A percentile compares a stretch with the other conserved stretches of the same genome.
Conservation (phyloP, 2,113 vertebrate genomes). For the Parus major region DNA sequence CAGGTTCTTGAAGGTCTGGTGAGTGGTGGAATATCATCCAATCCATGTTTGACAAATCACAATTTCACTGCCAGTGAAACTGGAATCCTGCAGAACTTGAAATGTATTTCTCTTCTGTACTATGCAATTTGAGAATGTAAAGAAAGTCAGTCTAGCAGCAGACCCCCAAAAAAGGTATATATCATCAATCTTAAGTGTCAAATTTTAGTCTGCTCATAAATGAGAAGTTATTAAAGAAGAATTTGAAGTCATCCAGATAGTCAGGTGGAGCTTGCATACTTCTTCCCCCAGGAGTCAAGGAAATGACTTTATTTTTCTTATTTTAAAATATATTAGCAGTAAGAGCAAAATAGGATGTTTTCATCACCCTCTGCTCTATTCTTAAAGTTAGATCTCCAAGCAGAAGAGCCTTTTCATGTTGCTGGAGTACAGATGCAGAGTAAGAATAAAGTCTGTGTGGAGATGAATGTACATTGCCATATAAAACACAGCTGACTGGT, state of each 20-base stretch:
- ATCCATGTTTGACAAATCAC: background rate
- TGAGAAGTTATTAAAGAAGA: background rate
- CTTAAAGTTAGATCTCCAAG: background rate
- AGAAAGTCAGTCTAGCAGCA: background rate
- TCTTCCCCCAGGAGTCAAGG: background rate
- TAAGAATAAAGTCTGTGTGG: background rate
- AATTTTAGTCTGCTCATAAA: background rate
- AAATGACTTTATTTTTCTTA: background rate
- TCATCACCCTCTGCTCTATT: background rate
- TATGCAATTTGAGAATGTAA: background rate
- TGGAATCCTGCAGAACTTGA: background rate
- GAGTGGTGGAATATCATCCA: background rate
- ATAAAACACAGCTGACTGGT: background rate
- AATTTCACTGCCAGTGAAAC: background rate
- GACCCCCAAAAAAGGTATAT: background rate
- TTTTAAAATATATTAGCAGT: background rate
- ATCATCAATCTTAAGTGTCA: background rate
- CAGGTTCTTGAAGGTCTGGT: background rate
- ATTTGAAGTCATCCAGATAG: background rate
- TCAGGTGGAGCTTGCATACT: background rate
- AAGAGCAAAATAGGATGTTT: background rate
- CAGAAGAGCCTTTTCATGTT: background rate
- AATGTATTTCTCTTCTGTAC: background rate
- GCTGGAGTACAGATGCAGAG: background rate
- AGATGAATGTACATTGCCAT: background rate